These are phyloP conservation scores for Meloidogyne exigua DNA, from an alignment of 1,140 invertebrate genomes.

Conservation along the genomic window DNA sequence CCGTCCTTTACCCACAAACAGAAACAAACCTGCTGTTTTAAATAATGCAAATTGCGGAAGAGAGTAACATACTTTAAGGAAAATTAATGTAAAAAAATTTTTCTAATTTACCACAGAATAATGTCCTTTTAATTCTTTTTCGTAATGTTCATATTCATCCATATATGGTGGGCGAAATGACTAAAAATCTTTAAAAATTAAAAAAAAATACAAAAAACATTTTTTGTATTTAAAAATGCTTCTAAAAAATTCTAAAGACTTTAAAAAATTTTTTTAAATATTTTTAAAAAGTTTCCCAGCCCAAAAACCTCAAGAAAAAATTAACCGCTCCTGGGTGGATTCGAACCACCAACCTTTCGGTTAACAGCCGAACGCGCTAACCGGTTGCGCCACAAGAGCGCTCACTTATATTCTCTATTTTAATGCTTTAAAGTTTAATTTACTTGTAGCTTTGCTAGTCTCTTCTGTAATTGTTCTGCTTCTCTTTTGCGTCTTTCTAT, in stretches of 20 bases:
- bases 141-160: conserved; percentile 88
- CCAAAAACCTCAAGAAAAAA: conserved; percentile 30
- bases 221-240: conserved; percentile 21
- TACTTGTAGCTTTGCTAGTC: conserved; percentile 82
- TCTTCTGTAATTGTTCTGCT: conserved; percentile 85
- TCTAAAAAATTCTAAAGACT: background rate
- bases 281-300: background rate
- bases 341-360: conserved; percentile 64
- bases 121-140: conserved; percentile 65
- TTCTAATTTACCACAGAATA: conserved; percentile 32
- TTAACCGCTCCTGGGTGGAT: conserved; percentile 58
- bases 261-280: background rate
- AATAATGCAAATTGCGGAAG: conserved; percentile 47
- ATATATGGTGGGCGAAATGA: conserved; percentile 83
- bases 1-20: too few species aligned
- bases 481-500: conserved; percentile 85
- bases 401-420: background rate
- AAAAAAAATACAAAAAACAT: too few species aligned
- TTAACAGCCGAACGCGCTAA: conserved; percentile 63
- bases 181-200: conserved; percentile 32
- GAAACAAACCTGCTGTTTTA: conserved; percentile 38
- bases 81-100: background rate
- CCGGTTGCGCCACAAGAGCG: conserved; percentile 47
- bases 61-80: conserved; percentile 38
- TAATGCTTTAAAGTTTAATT: background rate